Percentiles rank a stretch among this genome's conserved stretches.
phyloP scores from a whole-genome alignment of 1,140 invertebrate species.

The Mya arenaria region DNA sequence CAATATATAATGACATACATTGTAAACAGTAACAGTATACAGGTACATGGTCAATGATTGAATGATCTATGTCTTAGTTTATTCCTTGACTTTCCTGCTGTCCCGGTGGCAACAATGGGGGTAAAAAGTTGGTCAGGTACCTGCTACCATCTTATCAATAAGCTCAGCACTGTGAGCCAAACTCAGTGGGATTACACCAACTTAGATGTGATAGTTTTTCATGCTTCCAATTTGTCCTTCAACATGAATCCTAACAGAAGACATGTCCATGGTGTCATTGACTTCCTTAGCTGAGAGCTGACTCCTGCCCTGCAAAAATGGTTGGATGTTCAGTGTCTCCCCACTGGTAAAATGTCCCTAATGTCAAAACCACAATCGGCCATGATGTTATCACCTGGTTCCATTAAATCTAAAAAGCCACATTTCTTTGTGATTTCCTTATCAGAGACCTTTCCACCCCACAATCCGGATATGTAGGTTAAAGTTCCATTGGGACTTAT shows the following conservation, averaged over 20 bases:
- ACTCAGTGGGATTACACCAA: conserved; percentile 11
- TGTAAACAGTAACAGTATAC: too few species aligned
- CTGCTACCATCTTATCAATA: not conserved
- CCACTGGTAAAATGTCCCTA: not conserved
- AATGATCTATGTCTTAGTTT: too few species aligned
- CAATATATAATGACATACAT: too few species aligned
- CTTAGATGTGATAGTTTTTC: conserved; percentile 44
- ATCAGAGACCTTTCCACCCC: conserved; percentile 77
- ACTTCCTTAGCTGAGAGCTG: conserved; percentile 61
- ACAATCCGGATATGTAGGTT: conserved; percentile 80
- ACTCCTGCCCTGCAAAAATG: conserved; percentile 38
- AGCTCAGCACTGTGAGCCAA: not conserved
- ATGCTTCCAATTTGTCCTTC: conserved; percentile 69
- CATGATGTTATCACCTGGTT: conserved; percentile 78
- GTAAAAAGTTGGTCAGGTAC: too few species aligned
- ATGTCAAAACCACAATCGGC: conserved; percentile 80
- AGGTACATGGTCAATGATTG: too few species aligned
- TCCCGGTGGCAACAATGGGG: too few species aligned
- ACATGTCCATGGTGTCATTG: conserved; percentile 64
- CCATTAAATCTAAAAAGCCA: conserved; percentile 77
- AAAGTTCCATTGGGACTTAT: too few species aligned
- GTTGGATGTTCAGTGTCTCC: conserved; percentile 42
- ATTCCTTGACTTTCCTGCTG: too few species aligned
- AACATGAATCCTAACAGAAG: conserved; percentile 72
- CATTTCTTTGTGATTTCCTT: conserved; percentile 74